phyloP scores from a whole-genome alignment of 2,888 invertebrate species.

The Hoplodrina blanda region DNA sequence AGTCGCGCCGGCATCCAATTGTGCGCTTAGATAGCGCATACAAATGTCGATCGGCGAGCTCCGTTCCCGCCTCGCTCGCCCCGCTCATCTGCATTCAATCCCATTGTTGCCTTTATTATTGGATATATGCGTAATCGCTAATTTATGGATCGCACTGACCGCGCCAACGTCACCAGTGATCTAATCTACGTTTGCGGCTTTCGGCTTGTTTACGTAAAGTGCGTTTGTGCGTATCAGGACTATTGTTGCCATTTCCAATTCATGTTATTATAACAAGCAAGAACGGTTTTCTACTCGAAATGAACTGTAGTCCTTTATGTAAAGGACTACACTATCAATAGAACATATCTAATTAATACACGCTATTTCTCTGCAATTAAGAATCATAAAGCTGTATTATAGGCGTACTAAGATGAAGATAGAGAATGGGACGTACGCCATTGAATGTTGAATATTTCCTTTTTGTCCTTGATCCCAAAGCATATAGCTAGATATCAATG shows the following conservation, averaged over 20 bases:
- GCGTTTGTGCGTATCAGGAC: constrained; percentile 23
- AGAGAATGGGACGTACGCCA: constrained; percentile 24
- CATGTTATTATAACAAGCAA: constrained; percentile 51
- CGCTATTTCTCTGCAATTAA: constrained; percentile 20
- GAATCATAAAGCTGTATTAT: constrained; percentile 25
- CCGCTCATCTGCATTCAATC: constrained; percentile 90
- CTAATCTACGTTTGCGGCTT: constrained; percentile 60
- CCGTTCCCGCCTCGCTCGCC: constrained; percentile 75
- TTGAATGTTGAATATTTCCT: constrained; percentile 44
- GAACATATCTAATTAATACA: constrained; percentile 45
- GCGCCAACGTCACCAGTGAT: constrained; percentile 72
- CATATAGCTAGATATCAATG: constrained; percentile 63
- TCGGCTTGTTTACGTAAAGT: constrained; percentile 49
- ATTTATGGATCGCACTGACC: constrained; percentile 85
- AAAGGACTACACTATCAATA: constrained; percentile 2
- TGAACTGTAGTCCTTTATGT: constrained; percentile 10
- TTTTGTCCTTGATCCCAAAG: constrained; percentile 22
- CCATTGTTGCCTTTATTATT: constrained; percentile 90
- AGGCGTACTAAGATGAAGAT: constrained; percentile 20
- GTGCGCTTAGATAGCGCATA: constrained; percentile 90
- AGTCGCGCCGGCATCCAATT: constrained; percentile 90
- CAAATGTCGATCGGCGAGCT: constrained; percentile 88
- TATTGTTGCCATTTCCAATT: constrained; percentile 45
- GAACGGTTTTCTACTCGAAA: constrained; percentile 12
- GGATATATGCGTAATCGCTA: constrained; percentile 88